Base-by-base conservation (phyloP, 2,888 invertebrate genomes). In the Andrena bucephala region DNA sequence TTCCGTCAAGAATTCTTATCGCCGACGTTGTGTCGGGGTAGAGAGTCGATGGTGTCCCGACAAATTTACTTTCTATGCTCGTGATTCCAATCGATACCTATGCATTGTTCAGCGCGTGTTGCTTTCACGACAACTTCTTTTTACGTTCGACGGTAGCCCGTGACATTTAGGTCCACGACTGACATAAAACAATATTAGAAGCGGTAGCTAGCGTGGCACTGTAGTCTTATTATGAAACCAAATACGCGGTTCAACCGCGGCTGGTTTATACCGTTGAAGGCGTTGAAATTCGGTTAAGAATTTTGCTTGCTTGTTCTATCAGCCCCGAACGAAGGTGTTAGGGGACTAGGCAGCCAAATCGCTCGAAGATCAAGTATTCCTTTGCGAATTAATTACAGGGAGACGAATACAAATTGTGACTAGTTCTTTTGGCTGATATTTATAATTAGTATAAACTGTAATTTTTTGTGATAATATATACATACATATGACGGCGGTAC, bases 161-260 rank as follows among this genome's bases (percentile, higher is more conserved):
- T 63, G 77, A 77, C 77, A 81, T 81, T 81, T 81, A 48, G 8
- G 36, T 54, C 63, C 62, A 42, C 77, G 71, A 31, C 72, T 62
- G 27, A 50, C 54, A 50, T 59, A 62, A 57, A 67, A 67, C 66
- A 48, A 81, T 71, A 72, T 72, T 67, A 66, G 48, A 57, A 16
- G 29, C 48, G 65, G 59, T 80, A 76, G 50, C 77, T 48, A 20
- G 52, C 8, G 5, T 60, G 29, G 59, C 52, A 13, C 7, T 50
- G 29, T 60, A 52, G 73, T 73, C 54, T 42, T 31, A 42, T 73
- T 77, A 52, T 52, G 72, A 67, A 67, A 77, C 66, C 60, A 20
- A 42, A 50, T 29, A 59, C 13, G 57, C 16, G 24, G 20, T 60
- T 54, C 24, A 20, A 13, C 50, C 71, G 52, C 10, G 50, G 48